A percentile compares a stretch with the other conserved stretches of the same genome.
Evolutionary conservation across 2,888 invertebrate genomes (phyloP).

Genomic region (Lasiommata megera): DNA sequence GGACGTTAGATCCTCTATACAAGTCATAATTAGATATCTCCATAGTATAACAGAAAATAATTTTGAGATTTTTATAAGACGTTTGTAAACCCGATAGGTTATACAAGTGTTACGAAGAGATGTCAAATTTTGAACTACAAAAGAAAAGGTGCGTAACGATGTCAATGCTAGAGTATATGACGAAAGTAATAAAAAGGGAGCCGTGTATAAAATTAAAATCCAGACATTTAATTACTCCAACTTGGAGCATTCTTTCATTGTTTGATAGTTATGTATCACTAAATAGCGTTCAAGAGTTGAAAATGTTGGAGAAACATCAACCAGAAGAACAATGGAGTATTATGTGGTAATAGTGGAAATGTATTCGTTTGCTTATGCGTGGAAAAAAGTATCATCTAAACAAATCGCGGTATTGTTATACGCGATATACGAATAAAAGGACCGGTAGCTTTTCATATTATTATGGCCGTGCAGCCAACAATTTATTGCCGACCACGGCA

Average conservation of each 20-base stretch:
- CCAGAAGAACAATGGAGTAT: conserved; percentile 78
- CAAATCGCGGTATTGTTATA: conserved; percentile 77
- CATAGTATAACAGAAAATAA: too few species aligned
- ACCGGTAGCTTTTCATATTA: conserved; percentile 49
- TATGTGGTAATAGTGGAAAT: conserved; percentile 81
- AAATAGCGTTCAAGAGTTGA: conserved; percentile 62
- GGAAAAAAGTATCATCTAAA: conserved; percentile 74
- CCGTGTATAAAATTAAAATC: conserved; percentile 40
- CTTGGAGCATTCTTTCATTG: conserved; percentile 60
- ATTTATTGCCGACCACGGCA: conserved; percentile 34
- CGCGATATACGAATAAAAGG: conserved; percentile 57
- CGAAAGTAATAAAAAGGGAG: neutral
- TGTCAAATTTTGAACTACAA: too few species aligned
- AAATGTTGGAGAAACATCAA: conserved; percentile 75
- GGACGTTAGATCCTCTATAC: too few species aligned
- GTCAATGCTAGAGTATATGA: neutral
- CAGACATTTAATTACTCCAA: conserved; percentile 51
- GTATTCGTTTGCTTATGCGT: conserved; percentile 75
- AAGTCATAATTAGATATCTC: too few species aligned
- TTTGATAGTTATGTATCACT: conserved; percentile 69
- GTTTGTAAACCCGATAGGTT: too few species aligned
- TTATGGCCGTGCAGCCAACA: conserved; percentile 41
- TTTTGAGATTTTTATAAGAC: too few species aligned
- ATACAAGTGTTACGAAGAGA: too few species aligned
- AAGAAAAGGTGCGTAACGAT: too few species aligned